Percentiles rank a stretch among this genome's conserved stretches.
These are phyloP conservation scores for Subacronicta megacephala DNA, from an alignment of 2,888 invertebrate species.

Conservation along the genomic window DNA sequence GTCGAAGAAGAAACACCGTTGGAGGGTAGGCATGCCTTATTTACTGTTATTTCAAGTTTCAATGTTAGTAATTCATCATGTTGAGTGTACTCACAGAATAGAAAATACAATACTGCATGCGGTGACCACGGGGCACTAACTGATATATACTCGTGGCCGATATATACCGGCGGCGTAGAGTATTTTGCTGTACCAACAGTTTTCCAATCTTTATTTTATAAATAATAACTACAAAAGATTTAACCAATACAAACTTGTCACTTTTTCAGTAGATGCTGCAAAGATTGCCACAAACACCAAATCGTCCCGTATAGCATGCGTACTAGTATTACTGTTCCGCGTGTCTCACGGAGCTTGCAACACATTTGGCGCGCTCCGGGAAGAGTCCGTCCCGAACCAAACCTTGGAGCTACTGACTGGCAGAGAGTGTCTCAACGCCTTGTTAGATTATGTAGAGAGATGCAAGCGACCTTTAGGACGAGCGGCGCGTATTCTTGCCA, in stretches of 20 bases:
- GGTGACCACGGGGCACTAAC: no score
- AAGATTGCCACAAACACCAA: conserved; percentile 66
- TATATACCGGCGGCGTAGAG: no score
- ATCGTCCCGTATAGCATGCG: conserved; percentile 79
- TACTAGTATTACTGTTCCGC: conserved; percentile 79
- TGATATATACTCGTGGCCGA: no score
- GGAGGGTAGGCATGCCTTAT: conserved; percentile 62
- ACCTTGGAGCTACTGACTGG: conserved; percentile 78
- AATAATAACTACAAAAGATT: no score
- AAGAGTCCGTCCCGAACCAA: conserved; percentile 72
- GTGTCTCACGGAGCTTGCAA: conserved; percentile 79
- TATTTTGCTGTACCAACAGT: no score
- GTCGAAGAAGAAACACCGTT: conserved; percentile 69
- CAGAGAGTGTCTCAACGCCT: conserved; percentile 76
- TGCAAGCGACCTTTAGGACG: conserved; percentile 83
- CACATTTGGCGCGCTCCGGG: conserved; percentile 63
- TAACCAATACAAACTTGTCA: neutral
- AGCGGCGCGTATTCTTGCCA: conserved; percentile 86
- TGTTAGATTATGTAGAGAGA: conserved; percentile 84
- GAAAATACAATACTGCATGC: no score
- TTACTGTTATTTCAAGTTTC: neutral
- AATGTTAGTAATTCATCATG: no score
- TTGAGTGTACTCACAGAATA: no score
- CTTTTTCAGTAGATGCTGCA: conserved; percentile 64
- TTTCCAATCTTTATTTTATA: no score